A percentile compares a stretch with the other conserved stretches of the same genome.
phyloP scores from a whole-genome alignment of 2,797 vertebrate species.

The Characodon lateralis region DNA sequence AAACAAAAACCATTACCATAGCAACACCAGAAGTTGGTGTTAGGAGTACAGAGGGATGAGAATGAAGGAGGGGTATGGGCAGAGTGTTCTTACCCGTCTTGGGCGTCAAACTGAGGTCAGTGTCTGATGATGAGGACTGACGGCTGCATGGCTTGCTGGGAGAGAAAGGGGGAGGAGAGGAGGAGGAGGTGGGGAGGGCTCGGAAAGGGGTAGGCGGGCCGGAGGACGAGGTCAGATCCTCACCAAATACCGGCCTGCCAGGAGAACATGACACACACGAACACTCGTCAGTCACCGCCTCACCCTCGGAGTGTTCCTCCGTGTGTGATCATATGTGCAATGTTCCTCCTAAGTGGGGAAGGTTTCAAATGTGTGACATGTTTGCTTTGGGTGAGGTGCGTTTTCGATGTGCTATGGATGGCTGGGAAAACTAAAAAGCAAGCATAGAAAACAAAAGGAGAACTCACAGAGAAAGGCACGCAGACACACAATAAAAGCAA shows the following conservation, averaged over 20 bases:
- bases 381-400: constrained; percentile 51
- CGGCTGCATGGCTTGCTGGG: constrained; percentile 78
- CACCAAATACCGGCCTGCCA: constrained; percentile 98
- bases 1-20: constrained; percentile 45
- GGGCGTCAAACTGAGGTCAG: constrained; percentile 81
- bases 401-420: constrained; percentile 69
- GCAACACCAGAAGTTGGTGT: constrained; percentile 69
- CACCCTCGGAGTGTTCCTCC: constrained; percentile 26
- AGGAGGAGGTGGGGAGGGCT: constrained; percentile 97
- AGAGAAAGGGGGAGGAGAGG: constrained; percentile 93
- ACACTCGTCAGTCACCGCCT: constrained; percentile 63
- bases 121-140: constrained; percentile 80
- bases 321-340: constrained; percentile 24
- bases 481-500: constrained; percentile 47
- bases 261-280: constrained; percentile 83
- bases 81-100: constrained; percentile 76
- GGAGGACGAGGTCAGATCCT: constrained; percentile 96
- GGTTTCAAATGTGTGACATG: constrained; percentile 36
- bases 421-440: constrained; percentile 49
- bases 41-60: constrained; percentile 33
- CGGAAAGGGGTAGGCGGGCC: constrained; percentile 99
- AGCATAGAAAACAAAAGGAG: constrained; percentile 69
- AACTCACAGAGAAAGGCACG: constrained; percentile 41
- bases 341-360: constrained; percentile 24
- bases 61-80: constrained; percentile 32